Evolutionary conservation across 2,797 vertebrate genomes (phyloP), one percentile per base, ranked within the genome.

Genomic region (Harpagifer antarcticus): DNA sequence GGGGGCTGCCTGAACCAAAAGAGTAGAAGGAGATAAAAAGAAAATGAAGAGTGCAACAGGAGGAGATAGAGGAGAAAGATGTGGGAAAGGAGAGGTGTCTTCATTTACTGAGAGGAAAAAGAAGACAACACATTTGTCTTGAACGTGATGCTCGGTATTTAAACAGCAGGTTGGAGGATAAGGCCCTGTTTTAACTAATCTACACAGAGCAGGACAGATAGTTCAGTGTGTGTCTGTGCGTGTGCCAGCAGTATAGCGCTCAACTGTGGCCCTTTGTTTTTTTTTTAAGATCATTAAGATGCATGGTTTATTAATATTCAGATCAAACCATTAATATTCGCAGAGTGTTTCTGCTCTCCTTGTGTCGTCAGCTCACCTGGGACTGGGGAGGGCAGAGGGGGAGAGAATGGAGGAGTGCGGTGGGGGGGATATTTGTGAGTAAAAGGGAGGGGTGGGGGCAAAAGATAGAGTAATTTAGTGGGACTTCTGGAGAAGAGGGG

Each of bases 311-410:
- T 94, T 94, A 93, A 94, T 93, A 95, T 95, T 94, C 92, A 94
- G 92, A 93, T 90, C 84, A 91, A 90, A 88, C 90, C 86, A 94
- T 95, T 95, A 93, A 94, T 94, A 94, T 94, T 93, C 93, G 79
- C 58, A 2, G 63, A 78, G 92, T 90, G 92, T 93, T 92, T 88
- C 86, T 89, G 86, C 88, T 90, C 86, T 92, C 91, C 93, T 94
- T 91, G 93, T 95, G 92, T 95, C 92, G 87, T 93, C 92, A 94
- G 93, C 93, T 95, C 94, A 94, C 94, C 92, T 94, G 94, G 93
- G 94, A 93, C 83, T 67, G 80, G 86, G 89, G 85, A 89, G 89
- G 92, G 88, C 89, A 85, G 83, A 77, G 71, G 88, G 87, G 87
- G 78, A 71, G 54, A 68, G 74, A 66, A 58, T 72, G 68, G 71